phyloP scores from a whole-genome alignment of 2,888 invertebrate species.

The Prosopocoilus inquinatus region DNA sequence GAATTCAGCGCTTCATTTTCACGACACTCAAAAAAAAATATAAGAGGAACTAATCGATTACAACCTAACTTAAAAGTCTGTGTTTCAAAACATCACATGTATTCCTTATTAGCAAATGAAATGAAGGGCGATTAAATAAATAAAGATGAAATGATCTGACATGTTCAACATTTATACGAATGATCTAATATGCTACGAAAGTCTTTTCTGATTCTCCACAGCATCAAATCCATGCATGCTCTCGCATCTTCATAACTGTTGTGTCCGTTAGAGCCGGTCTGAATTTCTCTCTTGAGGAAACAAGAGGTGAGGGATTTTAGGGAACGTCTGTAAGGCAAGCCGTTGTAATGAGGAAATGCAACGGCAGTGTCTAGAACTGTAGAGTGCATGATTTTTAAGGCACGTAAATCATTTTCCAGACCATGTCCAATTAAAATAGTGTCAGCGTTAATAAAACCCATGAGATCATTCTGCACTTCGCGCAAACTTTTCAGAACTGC shows the following conservation, averaged over 20 bases:
- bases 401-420: constrained; percentile 89
- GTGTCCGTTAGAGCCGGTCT: constrained; percentile 74
- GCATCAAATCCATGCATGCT: constrained; percentile 85
- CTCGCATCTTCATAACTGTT: constrained; percentile 92
- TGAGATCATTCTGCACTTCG: constrained; percentile 83
- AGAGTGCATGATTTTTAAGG: constrained; percentile 78
- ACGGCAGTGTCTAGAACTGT: constrained; percentile 88
- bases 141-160: constrained; percentile 4
- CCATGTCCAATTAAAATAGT: constrained; percentile 95
- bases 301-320: constrained; percentile 74
- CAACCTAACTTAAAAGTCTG: background rate
- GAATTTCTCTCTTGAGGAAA: constrained; percentile 78
- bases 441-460: constrained; percentile 74
- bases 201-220: constrained; percentile 69
- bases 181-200: constrained; percentile 27
- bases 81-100: constrained; percentile 2
- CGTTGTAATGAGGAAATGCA: constrained; percentile 81
- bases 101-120: background rate
- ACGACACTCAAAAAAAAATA: background rate
- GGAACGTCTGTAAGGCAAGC: constrained; percentile 80
- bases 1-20: background rate
- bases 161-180: constrained; percentile 6
- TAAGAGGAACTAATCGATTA: background rate
- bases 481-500: constrained; percentile 63
- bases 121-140: constrained; percentile 3